Evolutionary conservation across 2,888 invertebrate genomes (phyloP).

Genomic region (Matsumyia berberina): DNA sequence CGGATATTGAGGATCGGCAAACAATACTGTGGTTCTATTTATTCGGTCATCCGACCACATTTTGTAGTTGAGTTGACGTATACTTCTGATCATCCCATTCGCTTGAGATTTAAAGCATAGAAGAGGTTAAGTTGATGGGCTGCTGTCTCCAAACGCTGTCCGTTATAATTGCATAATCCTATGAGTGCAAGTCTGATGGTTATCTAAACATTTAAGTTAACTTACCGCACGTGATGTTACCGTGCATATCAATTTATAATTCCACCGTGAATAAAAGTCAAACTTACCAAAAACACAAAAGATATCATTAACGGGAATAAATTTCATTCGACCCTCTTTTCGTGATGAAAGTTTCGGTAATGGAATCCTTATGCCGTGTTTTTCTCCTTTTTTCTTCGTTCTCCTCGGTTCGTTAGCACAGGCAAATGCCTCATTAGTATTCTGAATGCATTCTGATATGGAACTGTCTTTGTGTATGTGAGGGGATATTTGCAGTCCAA

Average conservation of each 20-base stretch:
- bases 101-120: no score
- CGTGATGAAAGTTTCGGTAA: slow-evolving; percentile 20
- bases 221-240: background rate
- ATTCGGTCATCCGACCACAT: no score
- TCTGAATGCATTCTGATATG: slow-evolving; percentile 23
- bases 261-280: slow-evolving; percentile 17
- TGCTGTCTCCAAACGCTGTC: no score
- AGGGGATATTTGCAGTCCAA: slow-evolving; percentile 12
- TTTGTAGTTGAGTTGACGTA: no score
- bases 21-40: no score
- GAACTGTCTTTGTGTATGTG: slow-evolving; percentile 4
- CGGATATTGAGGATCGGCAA: no score
- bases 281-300: slow-evolving; percentile 7
- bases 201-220: background rate
- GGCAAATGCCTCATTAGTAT: slow-evolving; percentile 29
- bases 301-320: slow-evolving; percentile 33
- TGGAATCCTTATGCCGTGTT: background rate
- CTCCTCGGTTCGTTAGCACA: slow-evolving; percentile 21
- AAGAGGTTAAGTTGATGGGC: no score
- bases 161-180: no score
- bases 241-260: slow-evolving; percentile 20
- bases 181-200: no score
- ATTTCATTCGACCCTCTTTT: slow-evolving; percentile 2
- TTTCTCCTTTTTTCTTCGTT: background rate
- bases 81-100: no score